Evolutionary conservation across 1,140 invertebrate genomes (phyloP), one percentile per base, ranked within the genome.

Genomic region (Aethina tumida): DNA sequence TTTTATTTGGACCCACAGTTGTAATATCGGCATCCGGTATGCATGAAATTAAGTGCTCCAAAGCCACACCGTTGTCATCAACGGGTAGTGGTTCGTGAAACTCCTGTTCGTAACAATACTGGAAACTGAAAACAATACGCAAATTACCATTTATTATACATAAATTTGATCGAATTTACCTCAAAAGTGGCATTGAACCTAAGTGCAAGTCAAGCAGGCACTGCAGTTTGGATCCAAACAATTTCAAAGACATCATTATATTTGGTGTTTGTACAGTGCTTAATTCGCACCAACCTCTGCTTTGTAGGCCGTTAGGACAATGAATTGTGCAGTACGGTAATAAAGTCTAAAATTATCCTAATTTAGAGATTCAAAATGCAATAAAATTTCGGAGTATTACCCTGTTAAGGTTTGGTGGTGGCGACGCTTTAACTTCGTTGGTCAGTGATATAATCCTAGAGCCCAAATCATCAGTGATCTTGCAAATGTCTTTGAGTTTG

Each of bases 1-100:
- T 60, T 39, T 49, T 49, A 25, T 57, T 60, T 5, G 49, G 49
- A 10, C 49, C 54, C 36, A 44, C 58, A 54, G 12, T 54, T 51
- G 39, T 61, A 49, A 74, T 53, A 59, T 75, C 34, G 9, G 90
- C 72, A 24, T 79, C 79, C n/a, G 73, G 71, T 9, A 91, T 68
- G 63, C 84, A 88, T n/a, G 82, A 77, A 0, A 92, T 70, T 13
- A 92, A 64, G 63, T 93, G 87, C 55, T 93, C 88, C 13, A 93
- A 58, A 7, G 85, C 81, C 4, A 91, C 84, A 2, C 86, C 84
- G 39, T 66, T 70, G 17, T 74, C 69, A 53, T 73, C 55, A 15
- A 68, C 49, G 25, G 67, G 56, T 49, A 81, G 44, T 18, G 62
- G 32, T 47, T 71, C 57, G 39, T 73, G 65, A 52, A 83, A 79